Evolutionary conservation across 2,888 invertebrate species (phyloP), one percentile per base, ranked within the genome.

Genomic region (Stegana nigrithorax): DNA sequence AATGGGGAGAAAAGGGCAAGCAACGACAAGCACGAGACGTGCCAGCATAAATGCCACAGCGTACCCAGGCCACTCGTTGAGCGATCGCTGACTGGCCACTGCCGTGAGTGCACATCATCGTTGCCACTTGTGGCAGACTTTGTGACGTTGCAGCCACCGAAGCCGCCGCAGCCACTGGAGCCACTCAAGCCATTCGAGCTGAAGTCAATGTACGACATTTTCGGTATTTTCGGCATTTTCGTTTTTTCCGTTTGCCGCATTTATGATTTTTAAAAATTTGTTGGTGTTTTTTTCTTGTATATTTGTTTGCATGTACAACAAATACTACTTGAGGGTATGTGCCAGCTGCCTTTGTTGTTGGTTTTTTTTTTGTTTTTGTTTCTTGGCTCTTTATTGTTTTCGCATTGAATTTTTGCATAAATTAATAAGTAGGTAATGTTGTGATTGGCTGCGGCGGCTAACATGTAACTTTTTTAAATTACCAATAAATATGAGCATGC

Each of bases 161-260:
- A n/a, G n/a, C n/a, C n/a, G n/a, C n/a, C n/a, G n/a, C n/a, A n/a
- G n/a, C n/a, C n/a, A n/a, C 4, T 12, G 23, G 12, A 10, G 21
- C 25, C 10, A 7, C n/a, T 53, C 51, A 10, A n/a, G 29, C 10
- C 51, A 27, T 19, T 23, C 45, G 36, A 47, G 23, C 32, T 53
- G 21, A 53, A 53, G 53, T 53, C 53, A 53, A 32, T 53, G 53
- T 55, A 55, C 53, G 53, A 55, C 53, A 55, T 55, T 55, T 55
- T 32, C 53, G 32, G 36, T 21, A 55, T 55, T 55, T 55, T 55
- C n/a, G 36, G 21, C 53, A 55, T 55, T 55, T 55, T 32, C 53
- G 32, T 36, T 21, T 36, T 55, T 55, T 55, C 36, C n/a, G 36
- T 23, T 10, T 21, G 36, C 19, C 19, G 32, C 36, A 55, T 55